These are phyloP conservation scores for Epinephelus cyanopodus DNA, from an alignment of 2,113 vertebrate genomes.

Conservation along the genomic window DNA sequence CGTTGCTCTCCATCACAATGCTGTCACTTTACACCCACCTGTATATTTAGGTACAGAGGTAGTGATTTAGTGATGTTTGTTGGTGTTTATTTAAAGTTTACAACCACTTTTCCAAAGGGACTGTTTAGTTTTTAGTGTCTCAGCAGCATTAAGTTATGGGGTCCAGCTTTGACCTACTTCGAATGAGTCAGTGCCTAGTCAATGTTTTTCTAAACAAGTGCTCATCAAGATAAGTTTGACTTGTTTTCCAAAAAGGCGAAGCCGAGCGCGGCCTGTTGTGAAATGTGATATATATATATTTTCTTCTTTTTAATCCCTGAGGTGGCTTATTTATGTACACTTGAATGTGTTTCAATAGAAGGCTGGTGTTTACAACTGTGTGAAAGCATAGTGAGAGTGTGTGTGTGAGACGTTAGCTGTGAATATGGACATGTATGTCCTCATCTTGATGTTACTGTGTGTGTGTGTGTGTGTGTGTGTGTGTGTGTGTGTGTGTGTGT, in stretches of 20 bases:
- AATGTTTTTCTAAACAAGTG: conserved; percentile 52
- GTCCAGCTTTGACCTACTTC: conserved; percentile 15
- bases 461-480: conserved; percentile 36
- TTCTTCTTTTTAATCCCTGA: conserved; percentile 32
- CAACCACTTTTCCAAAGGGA: conserved; percentile 58
- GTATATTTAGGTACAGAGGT: conserved; percentile 36
- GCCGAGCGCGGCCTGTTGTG: conserved; percentile 52
- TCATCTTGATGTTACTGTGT: conserved; percentile 52
- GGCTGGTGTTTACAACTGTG: conserved; percentile 49
- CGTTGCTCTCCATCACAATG: conserved; percentile 21
- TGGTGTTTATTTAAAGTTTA: conserved; percentile 51
- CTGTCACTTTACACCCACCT: conserved; percentile 39
- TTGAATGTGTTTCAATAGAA: conserved; percentile 63
- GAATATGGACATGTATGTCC: conserved; percentile 58
- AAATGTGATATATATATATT: conserved; percentile 15
- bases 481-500: conserved; percentile 26
- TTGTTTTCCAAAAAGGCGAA: conserved; percentile 63
- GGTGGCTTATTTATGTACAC: conserved; percentile 73
- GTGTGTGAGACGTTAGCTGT: conserved; percentile 52
- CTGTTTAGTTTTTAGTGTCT: conserved; percentile 48
- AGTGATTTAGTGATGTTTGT: conserved; percentile 50
- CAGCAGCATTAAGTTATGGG: conserved; percentile 17
- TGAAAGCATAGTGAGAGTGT: conserved; percentile 41
- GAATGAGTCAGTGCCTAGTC: conserved; percentile 50
- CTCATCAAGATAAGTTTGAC: conserved; percentile 58